These are phyloP conservation scores for Poeciliopsis occidentalis DNA, from an alignment of 2,113 vertebrate species.

Conservation along the genomic window DNA sequence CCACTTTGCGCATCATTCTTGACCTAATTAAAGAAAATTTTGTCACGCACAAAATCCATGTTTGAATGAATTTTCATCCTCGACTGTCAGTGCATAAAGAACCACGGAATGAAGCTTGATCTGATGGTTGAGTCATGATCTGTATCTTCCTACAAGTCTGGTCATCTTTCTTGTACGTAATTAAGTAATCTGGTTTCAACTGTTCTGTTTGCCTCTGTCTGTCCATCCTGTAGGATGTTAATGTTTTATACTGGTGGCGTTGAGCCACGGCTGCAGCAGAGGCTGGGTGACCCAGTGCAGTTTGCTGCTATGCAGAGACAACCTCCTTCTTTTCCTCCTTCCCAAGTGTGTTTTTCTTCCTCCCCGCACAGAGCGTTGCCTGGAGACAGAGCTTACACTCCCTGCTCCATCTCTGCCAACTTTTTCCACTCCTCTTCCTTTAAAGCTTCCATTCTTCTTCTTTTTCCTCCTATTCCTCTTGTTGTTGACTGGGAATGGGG, in stretches of 20 bases:
- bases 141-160: constrained; percentile 29
- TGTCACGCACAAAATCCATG: neutral
- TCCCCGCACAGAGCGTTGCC: constrained; percentile 59
- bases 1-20: constrained; percentile 10
- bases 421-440: neutral
- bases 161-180: constrained; percentile 33
- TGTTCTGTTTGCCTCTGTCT: constrained; percentile 21
- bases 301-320: constrained; percentile 82
- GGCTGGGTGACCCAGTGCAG: constrained; percentile 75
- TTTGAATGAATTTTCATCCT: constrained; percentile 13
- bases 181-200: constrained; percentile 20
- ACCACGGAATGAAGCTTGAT: constrained; percentile 18
- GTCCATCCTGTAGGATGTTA: constrained; percentile 56
- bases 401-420: constrained; percentile 22
- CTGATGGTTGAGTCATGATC: constrained; percentile 45
- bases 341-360: constrained; percentile 48
- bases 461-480: constrained; percentile 16
- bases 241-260: constrained; percentile 75
- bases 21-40: neutral
- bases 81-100: constrained; percentile 7
- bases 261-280: constrained; percentile 78
- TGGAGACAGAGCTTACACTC: constrained; percentile 60
- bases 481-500: constrained; percentile 20
- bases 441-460: constrained; percentile 25
- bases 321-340: constrained; percentile 40